phyloP scores from a whole-genome alignment of 1,140 invertebrate genomes.

The Macrotrachela quadricornifera region DNA sequence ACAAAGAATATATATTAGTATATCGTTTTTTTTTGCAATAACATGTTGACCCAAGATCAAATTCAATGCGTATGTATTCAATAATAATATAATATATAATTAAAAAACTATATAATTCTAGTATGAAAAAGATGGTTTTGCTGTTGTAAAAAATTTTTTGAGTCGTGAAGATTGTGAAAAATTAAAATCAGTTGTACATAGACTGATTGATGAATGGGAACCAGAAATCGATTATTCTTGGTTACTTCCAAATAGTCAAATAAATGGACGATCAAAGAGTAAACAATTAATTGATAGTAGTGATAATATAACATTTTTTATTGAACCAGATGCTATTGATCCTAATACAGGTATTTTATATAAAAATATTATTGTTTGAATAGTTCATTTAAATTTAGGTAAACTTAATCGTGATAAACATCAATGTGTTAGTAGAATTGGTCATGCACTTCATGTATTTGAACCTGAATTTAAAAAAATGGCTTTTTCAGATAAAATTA shows the following conservation, averaged over 20 bases:
- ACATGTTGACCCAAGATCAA: too few relatives aligned
- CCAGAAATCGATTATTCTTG: too few relatives aligned
- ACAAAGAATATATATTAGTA: too few relatives aligned
- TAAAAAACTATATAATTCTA: conserved; percentile 21
- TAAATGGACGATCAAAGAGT: conserved; percentile 31
- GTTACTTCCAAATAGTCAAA: too few relatives aligned
- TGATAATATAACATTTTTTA: conserved; percentile 43
- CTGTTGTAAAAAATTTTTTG: conserved; percentile 59
- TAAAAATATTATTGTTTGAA: conserved; percentile 74
- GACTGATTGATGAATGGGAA: conserved; percentile 36
- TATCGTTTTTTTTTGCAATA: too few relatives aligned
- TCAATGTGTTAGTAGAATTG: not conserved
- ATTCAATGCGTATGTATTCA: too few relatives aligned
- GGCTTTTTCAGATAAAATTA: conserved; percentile 60
- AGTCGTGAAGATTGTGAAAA: conserved; percentile 47
- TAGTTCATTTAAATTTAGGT: conserved; percentile 43
- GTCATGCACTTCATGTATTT: conserved; percentile 52
- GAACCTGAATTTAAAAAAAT: conserved; percentile 56
- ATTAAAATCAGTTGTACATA: conserved; percentile 42
- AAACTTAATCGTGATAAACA: not conserved
- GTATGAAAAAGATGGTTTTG: conserved; percentile 58
- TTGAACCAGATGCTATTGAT: conserved; percentile 30
- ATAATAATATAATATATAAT: too few relatives aligned
- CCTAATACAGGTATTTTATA: conserved; percentile 45
- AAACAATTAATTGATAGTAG: conserved; percentile 35